Evolutionary conservation across 2,888 invertebrate species (phyloP).

Genomic region (Actias luna): DNA sequence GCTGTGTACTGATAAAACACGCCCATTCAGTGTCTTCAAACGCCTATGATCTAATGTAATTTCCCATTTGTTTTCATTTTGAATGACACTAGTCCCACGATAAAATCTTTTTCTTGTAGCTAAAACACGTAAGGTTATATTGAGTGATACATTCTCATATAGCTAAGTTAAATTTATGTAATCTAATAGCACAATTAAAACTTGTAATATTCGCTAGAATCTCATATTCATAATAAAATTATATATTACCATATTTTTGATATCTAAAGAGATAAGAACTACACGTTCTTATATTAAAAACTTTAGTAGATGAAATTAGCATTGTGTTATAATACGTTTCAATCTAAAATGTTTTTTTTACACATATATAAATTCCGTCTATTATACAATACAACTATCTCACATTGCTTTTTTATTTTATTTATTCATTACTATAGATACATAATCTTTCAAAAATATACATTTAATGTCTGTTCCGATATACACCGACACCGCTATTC

Average conservation of each 20-base stretch:
- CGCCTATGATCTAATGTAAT: conserved; percentile 93
- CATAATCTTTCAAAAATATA: no score
- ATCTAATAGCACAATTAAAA: background rate
- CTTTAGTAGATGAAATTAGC: conserved; percentile 33
- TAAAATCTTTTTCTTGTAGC: conserved; percentile 87
- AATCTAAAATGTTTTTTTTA: no score
- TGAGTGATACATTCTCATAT: background rate
- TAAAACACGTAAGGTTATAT: conserved; percentile 30
- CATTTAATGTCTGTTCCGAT: no score
- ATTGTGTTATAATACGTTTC: conserved; percentile 26
- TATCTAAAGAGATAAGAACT: conserved; percentile 39
- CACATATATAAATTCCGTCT: no score
- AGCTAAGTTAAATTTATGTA: background rate
- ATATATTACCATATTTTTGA: conserved; percentile 53
- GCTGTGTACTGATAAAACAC: conserved; percentile 87
- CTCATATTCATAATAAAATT: background rate
- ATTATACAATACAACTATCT: no score
- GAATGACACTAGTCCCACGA: conserved; percentile 86
- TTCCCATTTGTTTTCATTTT: conserved; percentile 88
- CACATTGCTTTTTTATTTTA: no score
- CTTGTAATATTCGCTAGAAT: background rate
- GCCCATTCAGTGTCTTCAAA: conserved; percentile 94
- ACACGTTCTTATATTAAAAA: conserved; percentile 33
- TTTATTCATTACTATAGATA: no score
- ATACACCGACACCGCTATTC: no score